phyloP scores from a whole-genome alignment of 2,113 vertebrate species.

The Rutilus rutilus region DNA sequence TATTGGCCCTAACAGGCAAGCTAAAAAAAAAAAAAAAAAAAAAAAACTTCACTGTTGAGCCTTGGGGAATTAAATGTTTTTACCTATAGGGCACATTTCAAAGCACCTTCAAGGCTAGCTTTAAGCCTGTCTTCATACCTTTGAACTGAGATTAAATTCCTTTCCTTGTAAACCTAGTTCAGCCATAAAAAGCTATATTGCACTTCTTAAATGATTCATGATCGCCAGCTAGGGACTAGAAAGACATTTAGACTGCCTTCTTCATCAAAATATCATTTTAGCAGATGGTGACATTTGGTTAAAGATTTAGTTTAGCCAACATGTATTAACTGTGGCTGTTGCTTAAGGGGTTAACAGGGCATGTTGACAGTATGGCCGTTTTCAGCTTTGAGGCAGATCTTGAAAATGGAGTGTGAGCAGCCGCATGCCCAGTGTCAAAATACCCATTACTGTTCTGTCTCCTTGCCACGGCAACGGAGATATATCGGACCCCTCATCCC shows the following conservation, averaged over 20 bases:
- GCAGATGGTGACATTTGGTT: slow-evolving; percentile 32
- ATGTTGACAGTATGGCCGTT: neutral
- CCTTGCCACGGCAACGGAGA: slow-evolving; percentile 5
- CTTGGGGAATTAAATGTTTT: neutral
- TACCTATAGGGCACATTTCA: slow-evolving; percentile 14
- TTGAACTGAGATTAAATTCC: slow-evolving; percentile 13
- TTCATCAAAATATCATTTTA: neutral
- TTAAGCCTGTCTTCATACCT: neutral
- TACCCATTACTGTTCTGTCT: slow-evolving; percentile 38
- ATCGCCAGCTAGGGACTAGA: neutral
- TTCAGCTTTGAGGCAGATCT: slow-evolving; percentile 28
- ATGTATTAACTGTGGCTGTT: neutral
- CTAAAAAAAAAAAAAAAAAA: slow-evolving; percentile 1
- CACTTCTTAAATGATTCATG: slow-evolving; percentile 4
- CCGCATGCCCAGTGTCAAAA: slow-evolving; percentile 17
- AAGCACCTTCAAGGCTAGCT: neutral
- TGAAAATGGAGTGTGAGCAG: slow-evolving; percentile 30
- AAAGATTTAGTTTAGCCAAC: neutral
- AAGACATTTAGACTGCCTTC: neutral
- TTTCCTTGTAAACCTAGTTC: neutral
- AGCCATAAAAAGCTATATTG: slow-evolving; percentile 1
- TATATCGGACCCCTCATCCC: slow-evolving; percentile 33
- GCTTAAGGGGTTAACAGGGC: slow-evolving; percentile 24
- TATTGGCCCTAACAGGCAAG: neutral
- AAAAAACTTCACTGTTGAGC: neutral